Conservation (phyloP, 2,888 invertebrate genomes). For the Phengaris arion region DNA sequence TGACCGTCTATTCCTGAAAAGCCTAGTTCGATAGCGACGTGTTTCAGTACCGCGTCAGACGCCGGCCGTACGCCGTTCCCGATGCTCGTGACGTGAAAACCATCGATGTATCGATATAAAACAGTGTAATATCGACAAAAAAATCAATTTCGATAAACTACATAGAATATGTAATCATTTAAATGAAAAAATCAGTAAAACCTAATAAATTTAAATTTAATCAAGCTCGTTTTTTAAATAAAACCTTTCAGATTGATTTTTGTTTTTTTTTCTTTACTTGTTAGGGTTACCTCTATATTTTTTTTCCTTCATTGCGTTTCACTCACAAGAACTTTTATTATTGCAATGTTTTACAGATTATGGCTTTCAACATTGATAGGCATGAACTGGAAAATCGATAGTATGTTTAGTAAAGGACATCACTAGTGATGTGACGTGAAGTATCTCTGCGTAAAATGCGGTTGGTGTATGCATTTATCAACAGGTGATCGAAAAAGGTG, state of each 20-base stretch:
- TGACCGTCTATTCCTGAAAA: conserved; percentile 32
- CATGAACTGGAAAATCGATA: neutral
- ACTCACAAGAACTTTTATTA: neutral
- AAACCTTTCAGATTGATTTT: neutral
- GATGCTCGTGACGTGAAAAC: conserved; percentile 25
- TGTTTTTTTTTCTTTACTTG: conserved; percentile 11
- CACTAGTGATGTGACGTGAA: conserved; percentile 24
- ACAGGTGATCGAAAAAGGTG: conserved; percentile 27
- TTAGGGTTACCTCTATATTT: neutral
- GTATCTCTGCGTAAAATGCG: conserved; percentile 8
- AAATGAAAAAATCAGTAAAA: neutral
- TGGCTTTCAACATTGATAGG: neutral
- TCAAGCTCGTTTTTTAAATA: neutral
- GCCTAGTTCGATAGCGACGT: conserved; percentile 28
- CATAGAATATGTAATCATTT: neutral
- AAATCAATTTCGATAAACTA: neutral
- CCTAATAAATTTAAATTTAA: neutral
- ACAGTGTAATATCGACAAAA: neutral
- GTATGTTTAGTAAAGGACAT: neutral
- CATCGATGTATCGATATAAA: neutral
- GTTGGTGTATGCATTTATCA: conserved; percentile 1
- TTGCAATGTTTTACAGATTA: neutral
- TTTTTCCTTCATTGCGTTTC: neutral
- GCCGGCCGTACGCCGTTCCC: conserved; percentile 29
- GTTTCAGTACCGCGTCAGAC: conserved; percentile 31